These are phyloP conservation scores for human DNA, from an alignment of 2,113 vertebrate genomes.

Conservation along the genomic window GRCh38 chr9:6306001-6306500, in stretches of 20 bases:
- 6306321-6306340: background rate
- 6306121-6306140: background rate
- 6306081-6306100: background rate
- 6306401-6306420: background rate
- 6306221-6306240: background rate
- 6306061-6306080: background rate
- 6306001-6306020: slow-evolving; percentile 17
- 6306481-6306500: background rate
- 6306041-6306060: background rate
- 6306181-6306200: slow-evolving; percentile 13
- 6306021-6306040: background rate
- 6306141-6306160: slow-evolving; percentile 71
- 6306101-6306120: background rate
- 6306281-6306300: background rate
- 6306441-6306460: background rate
- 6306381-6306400: background rate
- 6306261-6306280: background rate
- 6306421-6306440: background rate
- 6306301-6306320: background rate
- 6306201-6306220: background rate
- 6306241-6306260: background rate
- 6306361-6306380: background rate
- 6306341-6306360: background rate
- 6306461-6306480: background rate
- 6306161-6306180: slow-evolving; percentile 48